phyloP scores from a whole-genome alignment of 1,140 invertebrate genomes.

The Orchesella cincta region DNA sequence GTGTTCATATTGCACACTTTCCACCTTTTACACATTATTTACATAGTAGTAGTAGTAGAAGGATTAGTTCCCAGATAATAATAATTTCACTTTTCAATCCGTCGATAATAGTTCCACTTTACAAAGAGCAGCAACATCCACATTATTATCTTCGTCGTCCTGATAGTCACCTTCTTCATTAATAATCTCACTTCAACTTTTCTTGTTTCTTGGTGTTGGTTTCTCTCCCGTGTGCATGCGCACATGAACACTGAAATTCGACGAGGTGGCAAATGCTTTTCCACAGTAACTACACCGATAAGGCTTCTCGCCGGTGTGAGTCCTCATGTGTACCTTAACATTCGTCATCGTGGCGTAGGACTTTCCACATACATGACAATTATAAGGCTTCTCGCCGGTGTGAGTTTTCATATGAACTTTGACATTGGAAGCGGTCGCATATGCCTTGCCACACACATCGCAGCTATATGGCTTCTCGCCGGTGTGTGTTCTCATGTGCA shows the following conservation, averaged over 20 bases:
- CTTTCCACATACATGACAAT: conserved; percentile 14
- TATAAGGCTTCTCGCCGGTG: conserved; percentile 25
- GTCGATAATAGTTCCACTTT: background rate
- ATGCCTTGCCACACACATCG: background rate
- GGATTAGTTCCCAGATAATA: background rate
- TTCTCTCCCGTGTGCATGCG: conserved; percentile 27
- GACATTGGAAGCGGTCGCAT: conserved; percentile 15
- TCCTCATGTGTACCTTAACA: conserved; percentile 30
- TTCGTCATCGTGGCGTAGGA: conserved; percentile 8
- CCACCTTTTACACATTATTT: background rate
- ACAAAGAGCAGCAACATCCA: conserved; percentile 3
- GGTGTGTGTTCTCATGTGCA: conserved; percentile 22
- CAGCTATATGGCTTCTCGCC: conserved; percentile 21
- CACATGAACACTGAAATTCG: background rate
- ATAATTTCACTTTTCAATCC: background rate
- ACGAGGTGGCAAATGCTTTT: background rate
- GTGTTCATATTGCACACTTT: conserved; percentile 13
- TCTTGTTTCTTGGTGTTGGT: background rate
- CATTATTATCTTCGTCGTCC: background rate
- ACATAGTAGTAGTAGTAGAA: background rate
- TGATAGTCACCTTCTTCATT: background rate
- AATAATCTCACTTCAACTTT: conserved; percentile 12
- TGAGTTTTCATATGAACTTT: conserved; percentile 26
- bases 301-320: conserved; percentile 17
- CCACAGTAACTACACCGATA: conserved; percentile 7